Conservation (phyloP, 2,888 invertebrate species). For the Criorhina ranunculi region DNA sequence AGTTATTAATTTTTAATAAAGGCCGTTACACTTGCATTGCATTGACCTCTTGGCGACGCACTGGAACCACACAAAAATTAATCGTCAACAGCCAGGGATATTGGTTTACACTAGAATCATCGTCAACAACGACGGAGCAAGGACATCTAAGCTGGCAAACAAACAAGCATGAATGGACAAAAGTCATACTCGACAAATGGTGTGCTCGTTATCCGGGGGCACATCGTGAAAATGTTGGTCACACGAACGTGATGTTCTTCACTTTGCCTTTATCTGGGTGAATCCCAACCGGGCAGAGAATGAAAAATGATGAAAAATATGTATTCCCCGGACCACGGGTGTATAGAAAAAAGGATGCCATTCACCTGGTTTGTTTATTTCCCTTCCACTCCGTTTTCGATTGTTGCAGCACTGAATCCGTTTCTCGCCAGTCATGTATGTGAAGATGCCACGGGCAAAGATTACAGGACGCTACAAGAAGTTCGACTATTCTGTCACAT, state of each 20-base stretch:
- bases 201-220: constrained; percentile 31
- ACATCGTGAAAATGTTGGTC: constrained; percentile 42
- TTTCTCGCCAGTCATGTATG: constrained; percentile 41
- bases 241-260: constrained; percentile 47
- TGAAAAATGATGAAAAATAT: constrained; percentile 25
- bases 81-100: constrained; percentile 10
- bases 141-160: neutral
- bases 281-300: neutral
- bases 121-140: neutral
- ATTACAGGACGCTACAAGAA: constrained; percentile 13
- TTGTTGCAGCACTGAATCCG: constrained; percentile 15
- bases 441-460: constrained; percentile 35
- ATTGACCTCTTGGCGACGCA: constrained; percentile 49
- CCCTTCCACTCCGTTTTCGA: constrained; percentile 11
- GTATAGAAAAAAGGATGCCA: neutral
- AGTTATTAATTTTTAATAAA: constrained; percentile 74
- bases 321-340: constrained; percentile 4
- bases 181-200: constrained; percentile 63
- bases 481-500: constrained; percentile 16
- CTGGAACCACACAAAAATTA: constrained; percentile 33
- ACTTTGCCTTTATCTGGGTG: constrained; percentile 14
- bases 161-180: constrained; percentile 27
- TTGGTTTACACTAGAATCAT: constrained; percentile 35
- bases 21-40: constrained; percentile 72
- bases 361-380: constrained; percentile 57